Base-by-base conservation (phyloP, 2,888 invertebrate genomes). In the Hydropsyche betteni region DNA sequence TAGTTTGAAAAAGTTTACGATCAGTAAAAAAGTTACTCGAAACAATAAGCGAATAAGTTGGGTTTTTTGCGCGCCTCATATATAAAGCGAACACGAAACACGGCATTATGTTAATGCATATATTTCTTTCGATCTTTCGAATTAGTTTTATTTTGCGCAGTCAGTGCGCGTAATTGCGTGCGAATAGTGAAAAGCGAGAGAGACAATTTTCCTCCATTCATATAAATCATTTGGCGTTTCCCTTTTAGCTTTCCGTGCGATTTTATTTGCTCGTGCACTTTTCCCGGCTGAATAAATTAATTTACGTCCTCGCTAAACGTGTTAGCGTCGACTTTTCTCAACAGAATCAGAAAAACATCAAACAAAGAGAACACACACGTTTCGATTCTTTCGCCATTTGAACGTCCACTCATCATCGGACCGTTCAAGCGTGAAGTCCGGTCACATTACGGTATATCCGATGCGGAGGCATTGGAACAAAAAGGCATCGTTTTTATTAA, bases 361-460 rank as follows among this genome's bases (percentile, higher is more conserved):
- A 44, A 44, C 44, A 44, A 44, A 44, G 44, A 6, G 44, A 8
- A 44, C 44, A 44, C 44, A 44, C 44, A 44, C 44, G 3, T 64
- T 64, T 64, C 12, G 64, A n/a, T 36, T 64, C 36, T 64, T 36
- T 36, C 64, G 64, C 64, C 34, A 64, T 64, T 64, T 36, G n/a
- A 64, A n/a, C 64, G 64, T 64, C 34, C 34, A 64, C 64, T 36
- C 34, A 33, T 24, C 24, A 24, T 24, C 24, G 24, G 34, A 64
- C 36, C 36, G 34, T 34, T 64, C 64, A 34, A 64, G 8, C 64
- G 64, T 64, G 36, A 64, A 34, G 10, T 64, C 33, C 64, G 64
- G 64, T 64, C 64, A 64, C 64, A 64, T 36, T 64, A 36, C 64
- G 64, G 64, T 64, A 64, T 34, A 64, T 33, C 44, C 44, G 44